Conservation (phyloP, 2,888 invertebrate species). For the Opisthograptis luteolata region DNA sequence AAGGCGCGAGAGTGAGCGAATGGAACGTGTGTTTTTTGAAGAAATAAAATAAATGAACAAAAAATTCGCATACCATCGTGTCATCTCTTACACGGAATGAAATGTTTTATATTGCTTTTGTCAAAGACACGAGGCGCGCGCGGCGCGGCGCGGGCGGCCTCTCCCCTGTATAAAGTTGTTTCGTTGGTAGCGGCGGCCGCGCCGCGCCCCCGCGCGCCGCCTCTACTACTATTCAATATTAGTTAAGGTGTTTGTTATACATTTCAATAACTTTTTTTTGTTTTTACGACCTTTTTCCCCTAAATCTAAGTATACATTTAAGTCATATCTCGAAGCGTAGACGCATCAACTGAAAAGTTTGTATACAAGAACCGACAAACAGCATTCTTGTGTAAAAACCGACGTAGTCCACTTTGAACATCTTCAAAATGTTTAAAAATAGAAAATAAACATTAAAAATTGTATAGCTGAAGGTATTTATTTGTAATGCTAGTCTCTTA, state of each 20-base stretch:
- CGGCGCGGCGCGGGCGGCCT: conserved; percentile 46
- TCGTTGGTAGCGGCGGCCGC: conserved; percentile 60
- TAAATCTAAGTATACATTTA: conserved; percentile 82
- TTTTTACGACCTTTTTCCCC: conserved; percentile 82
- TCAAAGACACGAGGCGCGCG: conserved; percentile 64
- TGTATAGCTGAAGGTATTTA: conserved; percentile 84
- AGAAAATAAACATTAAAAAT: conserved; percentile 80
- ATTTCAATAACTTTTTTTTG: conserved; percentile 82
- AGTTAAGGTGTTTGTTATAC: conserved; percentile 84
- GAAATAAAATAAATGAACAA: conserved; percentile 56
- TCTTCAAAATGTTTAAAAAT: conserved; percentile 81
- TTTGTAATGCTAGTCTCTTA: conserved; percentile 85
- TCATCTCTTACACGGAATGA: conserved; percentile 81
- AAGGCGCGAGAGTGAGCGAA: conserved; percentile 83
- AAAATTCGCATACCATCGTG: conserved; percentile 81
- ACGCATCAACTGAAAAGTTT: conserved; percentile 73
- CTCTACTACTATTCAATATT: conserved; percentile 81
- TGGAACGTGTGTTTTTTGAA: conserved; percentile 81
- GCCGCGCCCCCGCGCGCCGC: conserved; percentile 46
- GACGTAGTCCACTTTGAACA: conserved; percentile 80
- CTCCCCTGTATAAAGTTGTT: conserved; percentile 69
- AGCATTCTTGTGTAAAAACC: conserved; percentile 71
- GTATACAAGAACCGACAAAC: conserved; percentile 66
- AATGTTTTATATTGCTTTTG: conserved; percentile 82
- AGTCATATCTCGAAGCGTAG: conserved; percentile 83